Conservation (phyloP, 2,888 invertebrate species). For the Caenorhabditis sp. region DNA sequence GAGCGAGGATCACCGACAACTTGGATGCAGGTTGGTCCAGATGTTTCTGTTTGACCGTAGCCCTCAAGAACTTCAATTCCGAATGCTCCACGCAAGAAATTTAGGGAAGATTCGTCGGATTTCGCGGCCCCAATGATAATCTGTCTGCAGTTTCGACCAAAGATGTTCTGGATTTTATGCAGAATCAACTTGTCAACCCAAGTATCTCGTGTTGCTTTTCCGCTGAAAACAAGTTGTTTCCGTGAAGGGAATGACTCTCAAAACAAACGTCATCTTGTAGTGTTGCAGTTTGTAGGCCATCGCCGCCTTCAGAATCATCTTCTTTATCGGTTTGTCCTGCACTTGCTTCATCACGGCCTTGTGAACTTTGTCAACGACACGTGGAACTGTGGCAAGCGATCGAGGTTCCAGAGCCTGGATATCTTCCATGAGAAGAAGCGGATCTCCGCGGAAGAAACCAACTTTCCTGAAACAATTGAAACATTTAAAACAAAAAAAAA, state of each 20-base stretch:
- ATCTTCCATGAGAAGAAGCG: slow-evolving; percentile 51
- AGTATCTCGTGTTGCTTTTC: slow-evolving; percentile 42
- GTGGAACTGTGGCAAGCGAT: slow-evolving; percentile 57
- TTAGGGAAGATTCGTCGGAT: slow-evolving; percentile 28
- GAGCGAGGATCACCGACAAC: slow-evolving; percentile 44
- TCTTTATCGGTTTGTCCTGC: slow-evolving; percentile 39
- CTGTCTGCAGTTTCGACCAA: slow-evolving; percentile 37
- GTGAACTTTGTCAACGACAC: slow-evolving; percentile 60
- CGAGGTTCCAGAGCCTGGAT: slow-evolving; percentile 39
- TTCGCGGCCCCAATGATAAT: slow-evolving; percentile 60
- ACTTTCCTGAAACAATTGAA: slow-evolving; percentile 31
- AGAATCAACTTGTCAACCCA: slow-evolving; percentile 59
- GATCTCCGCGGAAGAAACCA: slow-evolving; percentile 60
- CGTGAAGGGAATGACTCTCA: not conserved
- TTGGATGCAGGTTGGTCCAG: slow-evolving; percentile 50
- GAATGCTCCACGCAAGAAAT: slow-evolving; percentile 53
- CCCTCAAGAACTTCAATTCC: slow-evolving; percentile 57
- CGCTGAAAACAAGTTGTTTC: slow-evolving; percentile 30
- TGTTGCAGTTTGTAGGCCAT: slow-evolving; percentile 41
- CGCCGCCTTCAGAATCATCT: slow-evolving; percentile 46
- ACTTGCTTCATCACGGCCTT: slow-evolving; percentile 52
- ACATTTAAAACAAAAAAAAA: not conserved
- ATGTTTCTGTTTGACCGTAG: slow-evolving; percentile 62
- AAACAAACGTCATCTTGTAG: slow-evolving; percentile 51
- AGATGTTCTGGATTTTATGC: slow-evolving; percentile 46